phyloP scores from a whole-genome alignment of 2,888 invertebrate species.

The Cephus pulcher region DNA sequence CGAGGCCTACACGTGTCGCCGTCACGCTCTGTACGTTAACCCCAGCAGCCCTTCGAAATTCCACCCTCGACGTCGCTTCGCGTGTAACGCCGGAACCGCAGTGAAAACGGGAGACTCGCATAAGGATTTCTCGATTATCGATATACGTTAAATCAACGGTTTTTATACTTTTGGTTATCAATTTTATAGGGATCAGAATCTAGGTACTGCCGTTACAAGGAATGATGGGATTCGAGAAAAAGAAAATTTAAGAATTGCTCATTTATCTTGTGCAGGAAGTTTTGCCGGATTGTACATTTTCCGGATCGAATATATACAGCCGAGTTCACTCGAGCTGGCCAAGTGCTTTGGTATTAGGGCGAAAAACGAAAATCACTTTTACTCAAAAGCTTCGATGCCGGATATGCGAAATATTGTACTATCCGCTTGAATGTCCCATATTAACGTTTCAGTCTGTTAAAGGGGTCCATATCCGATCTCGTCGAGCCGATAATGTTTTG shows the following conservation, averaged over 20 bases:
- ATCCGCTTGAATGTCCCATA: slow-evolving; percentile 62
- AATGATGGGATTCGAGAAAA: background rate
- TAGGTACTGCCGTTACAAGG: background rate
- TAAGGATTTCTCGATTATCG: background rate
- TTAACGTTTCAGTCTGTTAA: slow-evolving; percentile 58
- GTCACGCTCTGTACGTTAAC: background rate
- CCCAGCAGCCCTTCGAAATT: background rate
- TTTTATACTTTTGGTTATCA: too few species aligned
- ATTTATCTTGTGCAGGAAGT: background rate
- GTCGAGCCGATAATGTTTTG: slow-evolving; percentile 31
- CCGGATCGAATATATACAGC: background rate
- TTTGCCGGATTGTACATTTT: background rate
- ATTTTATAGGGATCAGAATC: too few species aligned
- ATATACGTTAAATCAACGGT: background rate
- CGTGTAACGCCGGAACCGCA: background rate
- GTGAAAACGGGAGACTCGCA: background rate
- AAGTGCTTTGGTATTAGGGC: background rate
- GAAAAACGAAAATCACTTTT: background rate
- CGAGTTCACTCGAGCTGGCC: background rate
- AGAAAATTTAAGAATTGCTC: background rate
- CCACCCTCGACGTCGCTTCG: background rate
- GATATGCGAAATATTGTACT: slow-evolving; percentile 44
- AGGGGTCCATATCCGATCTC: slow-evolving; percentile 55
- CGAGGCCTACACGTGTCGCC: background rate
- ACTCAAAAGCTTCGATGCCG: background rate